Evolutionary conservation across 2,797 vertebrate species (phyloP), one percentile per base, ranked within the genome.

Genomic region (Taenioides sp.): DNA sequence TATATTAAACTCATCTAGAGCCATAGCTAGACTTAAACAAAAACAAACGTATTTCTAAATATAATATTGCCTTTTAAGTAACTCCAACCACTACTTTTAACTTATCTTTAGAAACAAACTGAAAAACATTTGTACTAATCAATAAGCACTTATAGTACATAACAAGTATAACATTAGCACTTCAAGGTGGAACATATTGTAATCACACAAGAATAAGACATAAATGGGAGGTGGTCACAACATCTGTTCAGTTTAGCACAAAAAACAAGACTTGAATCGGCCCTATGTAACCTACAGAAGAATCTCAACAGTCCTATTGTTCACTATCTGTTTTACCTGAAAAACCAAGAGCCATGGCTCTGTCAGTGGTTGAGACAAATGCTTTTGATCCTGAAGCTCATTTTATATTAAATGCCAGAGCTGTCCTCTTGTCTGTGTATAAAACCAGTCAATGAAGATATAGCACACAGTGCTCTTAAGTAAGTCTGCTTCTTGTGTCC

Each of bases 371-470:
- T 31, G 58, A 25, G 62, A 65, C 37, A 47, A 65, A 65, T 47
- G 62, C 16, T 49, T 65, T 47, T 49, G 23, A 43, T 50, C 40
- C 22, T 18, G 43, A 65, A 65, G 43, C 23, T 65, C 23, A 65
- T 50, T 59, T 43, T 43, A 59, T 57, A 49, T 58, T 20, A 69
- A 69, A 69, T 57, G 34, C 57, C 58, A 40, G 7, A 65, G 40
- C 63, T 47, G 37, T 43, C 37, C 34, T 12, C n/a, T 47, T 14
- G 1, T 10, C 12, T 65, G 43, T 65, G 63, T 50, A 47, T 34
- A 65, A 49, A 65, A 65, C 50, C 63, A 49, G 50, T 28, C 63
- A 65, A 10, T 4, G 16, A 49, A 27, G 49, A 65, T 27, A 49
- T 23, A 47, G 14, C 23, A 65, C 23, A 65, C 9, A 5, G n/a